These are phyloP conservation scores for Aphis gossypii DNA, from an alignment of 1,140 invertebrate species.

Conservation along the genomic window DNA sequence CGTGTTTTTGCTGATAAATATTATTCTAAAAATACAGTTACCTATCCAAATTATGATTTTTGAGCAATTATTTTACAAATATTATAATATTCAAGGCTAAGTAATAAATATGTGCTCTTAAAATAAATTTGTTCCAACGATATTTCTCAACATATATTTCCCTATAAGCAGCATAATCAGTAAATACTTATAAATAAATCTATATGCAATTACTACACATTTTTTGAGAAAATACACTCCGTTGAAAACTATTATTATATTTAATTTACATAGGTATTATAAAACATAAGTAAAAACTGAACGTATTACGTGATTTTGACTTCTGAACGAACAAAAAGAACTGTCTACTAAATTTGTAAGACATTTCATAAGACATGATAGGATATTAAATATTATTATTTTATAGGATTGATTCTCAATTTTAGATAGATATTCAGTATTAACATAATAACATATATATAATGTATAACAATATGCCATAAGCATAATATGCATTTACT, in stretches of 20 bases:
- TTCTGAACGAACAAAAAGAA: neutral
- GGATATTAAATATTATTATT: no score
- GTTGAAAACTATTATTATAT: neutral
- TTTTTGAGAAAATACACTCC: neutral
- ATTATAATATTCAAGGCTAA: neutral
- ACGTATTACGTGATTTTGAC: neutral
- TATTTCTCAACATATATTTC: conserved; percentile 17
- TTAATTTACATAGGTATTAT: neutral
- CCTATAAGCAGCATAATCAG: neutral
- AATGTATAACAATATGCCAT: no score
- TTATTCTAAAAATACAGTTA: conserved; percentile 15
- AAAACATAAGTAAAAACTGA: no score
- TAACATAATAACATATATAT: no score
- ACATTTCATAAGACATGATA: no score
- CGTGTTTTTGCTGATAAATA: conserved; percentile 30
- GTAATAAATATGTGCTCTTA: neutral
- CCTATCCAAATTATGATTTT: conserved; percentile 9
- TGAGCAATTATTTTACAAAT: neutral
- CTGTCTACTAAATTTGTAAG: no score
- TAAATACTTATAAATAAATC: neutral
- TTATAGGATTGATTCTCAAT: neutral
- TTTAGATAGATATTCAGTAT: neutral
- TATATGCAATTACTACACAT: neutral
- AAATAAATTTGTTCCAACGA: conserved; percentile 19
- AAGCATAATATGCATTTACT: neutral